A percentile compares a stretch with the other conserved stretches of the same genome.
Conservation (phyloP, 2,888 invertebrate species). For the Gymnoscelis rufifasciata region DNA sequence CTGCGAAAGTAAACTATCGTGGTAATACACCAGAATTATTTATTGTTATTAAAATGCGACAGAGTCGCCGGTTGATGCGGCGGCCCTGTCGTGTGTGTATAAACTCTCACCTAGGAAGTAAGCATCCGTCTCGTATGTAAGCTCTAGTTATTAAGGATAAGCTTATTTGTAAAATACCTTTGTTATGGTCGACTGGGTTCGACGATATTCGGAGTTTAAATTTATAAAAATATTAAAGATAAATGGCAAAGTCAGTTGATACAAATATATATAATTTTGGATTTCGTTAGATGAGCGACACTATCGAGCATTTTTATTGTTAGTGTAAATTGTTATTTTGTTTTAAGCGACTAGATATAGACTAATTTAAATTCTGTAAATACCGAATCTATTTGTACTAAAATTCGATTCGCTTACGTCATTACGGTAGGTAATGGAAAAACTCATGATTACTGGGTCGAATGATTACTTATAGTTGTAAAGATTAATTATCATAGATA, state of each 20-base stretch:
- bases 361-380: conserved; percentile 75
- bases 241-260: conserved; percentile 70
- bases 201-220: conserved; percentile 76
- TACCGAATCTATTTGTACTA: conserved; percentile 70
- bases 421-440: conserved; percentile 69
- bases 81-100: conserved; percentile 23
- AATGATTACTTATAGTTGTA: conserved; percentile 65
- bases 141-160: conserved; percentile 66
- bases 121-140: conserved; percentile 63
- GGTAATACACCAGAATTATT: conserved; percentile 49
- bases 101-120: conserved; percentile 51
- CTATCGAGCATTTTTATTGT: conserved; percentile 77
- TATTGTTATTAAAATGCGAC: conserved; percentile 41
- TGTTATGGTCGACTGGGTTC: conserved; percentile 76
- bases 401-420: conserved; percentile 68
- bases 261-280: conserved; percentile 70
- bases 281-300: conserved; percentile 70
- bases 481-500: conserved; percentile 52
- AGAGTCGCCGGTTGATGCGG: conserved; percentile 28
- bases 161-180: conserved; percentile 73
- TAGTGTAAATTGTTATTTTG: conserved; percentile 79
- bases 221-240: conserved; percentile 62
- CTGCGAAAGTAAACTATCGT: conserved; percentile 57
- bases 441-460: conserved; percentile 68
- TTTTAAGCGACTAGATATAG: conserved; percentile 75